These are phyloP conservation scores for Aspiorhynchus laticeps DNA, from an alignment of 2,113 vertebrate genomes.

Conservation along the genomic window DNA sequence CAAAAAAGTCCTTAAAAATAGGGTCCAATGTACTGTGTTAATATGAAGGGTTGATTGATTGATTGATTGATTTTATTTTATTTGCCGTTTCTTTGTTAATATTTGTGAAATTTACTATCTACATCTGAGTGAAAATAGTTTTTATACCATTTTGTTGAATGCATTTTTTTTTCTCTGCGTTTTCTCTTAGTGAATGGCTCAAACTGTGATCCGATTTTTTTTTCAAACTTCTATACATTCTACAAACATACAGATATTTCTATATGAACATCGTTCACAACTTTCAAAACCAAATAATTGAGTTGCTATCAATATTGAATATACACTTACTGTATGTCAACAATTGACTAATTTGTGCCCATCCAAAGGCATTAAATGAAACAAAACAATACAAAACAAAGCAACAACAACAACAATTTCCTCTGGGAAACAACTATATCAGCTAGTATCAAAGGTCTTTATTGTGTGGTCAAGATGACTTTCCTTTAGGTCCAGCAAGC, in stretches of 20 bases:
- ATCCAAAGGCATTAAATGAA: neutral
- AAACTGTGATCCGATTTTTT: neutral
- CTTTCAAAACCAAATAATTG: neutral
- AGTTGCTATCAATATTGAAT: neutral
- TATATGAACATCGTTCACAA: neutral
- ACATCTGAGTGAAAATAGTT: no score
- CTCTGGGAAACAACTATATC: neutral
- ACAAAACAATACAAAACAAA: no score
- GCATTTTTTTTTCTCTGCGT: no score
- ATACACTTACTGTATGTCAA: neutral
- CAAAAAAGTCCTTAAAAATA: neutral
- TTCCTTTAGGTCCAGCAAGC: neutral
- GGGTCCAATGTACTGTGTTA: neutral
- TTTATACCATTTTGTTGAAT: no score
- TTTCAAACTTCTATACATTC: no score
- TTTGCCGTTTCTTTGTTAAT: no score
- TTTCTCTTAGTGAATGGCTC: neutral
- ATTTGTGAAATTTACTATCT: no score
- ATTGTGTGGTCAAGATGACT: neutral
- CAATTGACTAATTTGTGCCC: neutral
- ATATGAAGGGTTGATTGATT: no score
- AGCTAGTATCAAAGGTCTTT: neutral
- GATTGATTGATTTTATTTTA: no score
- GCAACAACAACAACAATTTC: no score
- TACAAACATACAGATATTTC: no score